Conservation (phyloP, 2,888 invertebrate genomes). For the Aleiodes leptofemur region DNA sequence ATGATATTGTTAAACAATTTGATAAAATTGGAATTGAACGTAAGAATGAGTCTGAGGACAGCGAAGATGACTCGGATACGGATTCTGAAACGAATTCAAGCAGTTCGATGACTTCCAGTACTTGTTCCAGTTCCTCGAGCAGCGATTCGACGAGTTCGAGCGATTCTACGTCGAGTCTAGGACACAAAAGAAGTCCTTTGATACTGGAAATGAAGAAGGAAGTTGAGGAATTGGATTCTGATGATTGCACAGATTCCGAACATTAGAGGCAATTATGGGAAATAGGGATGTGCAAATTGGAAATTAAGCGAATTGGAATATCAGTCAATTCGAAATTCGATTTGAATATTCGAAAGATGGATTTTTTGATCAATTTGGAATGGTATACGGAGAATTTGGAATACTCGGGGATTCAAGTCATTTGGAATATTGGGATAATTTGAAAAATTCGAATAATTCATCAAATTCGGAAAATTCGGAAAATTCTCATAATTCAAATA, state of each 20-base stretch:
- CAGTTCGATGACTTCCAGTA: constrained; percentile 42
- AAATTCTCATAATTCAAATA: no score
- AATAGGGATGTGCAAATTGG: no score
- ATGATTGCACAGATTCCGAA: constrained; percentile 51
- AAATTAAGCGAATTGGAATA: no score
- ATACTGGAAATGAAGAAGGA: constrained; percentile 1
- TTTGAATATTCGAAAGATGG: no score
- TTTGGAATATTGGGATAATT: no score
- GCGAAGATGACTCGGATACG: constrained; percentile 57
- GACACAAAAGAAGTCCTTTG: not conserved
- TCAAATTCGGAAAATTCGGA: no score
- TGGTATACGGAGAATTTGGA: no score
- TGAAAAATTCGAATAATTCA: no score
- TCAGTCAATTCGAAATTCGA: no score
- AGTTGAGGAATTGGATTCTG: not conserved
- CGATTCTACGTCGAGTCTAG: not conserved
- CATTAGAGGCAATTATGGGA: constrained; percentile 34
- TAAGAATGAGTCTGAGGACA: constrained; percentile 51
- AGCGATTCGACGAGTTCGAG: constrained; percentile 37
- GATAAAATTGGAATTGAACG: constrained; percentile 73
- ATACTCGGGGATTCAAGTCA: no score
- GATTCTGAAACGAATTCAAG: constrained; percentile 59
- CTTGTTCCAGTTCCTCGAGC: constrained; percentile 48
- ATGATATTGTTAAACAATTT: constrained; percentile 76
- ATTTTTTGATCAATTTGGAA: no score